phyloP scores from a whole-genome alignment of 2,888 invertebrate genomes.

The Seira musarum region DNA sequence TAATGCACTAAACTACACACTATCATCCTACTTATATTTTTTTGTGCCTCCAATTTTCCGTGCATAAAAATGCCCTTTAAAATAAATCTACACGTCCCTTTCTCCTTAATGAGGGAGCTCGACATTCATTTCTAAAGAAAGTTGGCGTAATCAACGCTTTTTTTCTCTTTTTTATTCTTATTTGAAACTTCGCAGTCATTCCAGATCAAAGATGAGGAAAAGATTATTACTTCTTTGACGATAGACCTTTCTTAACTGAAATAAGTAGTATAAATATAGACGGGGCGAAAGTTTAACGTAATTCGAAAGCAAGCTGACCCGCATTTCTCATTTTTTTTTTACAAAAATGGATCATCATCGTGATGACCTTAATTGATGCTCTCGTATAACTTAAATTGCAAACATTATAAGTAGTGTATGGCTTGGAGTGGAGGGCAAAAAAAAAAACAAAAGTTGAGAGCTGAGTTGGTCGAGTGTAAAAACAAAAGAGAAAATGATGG shows the following conservation, averaged over 20 bases:
- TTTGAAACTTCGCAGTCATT: conserved; percentile 12
- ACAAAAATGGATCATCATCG: conserved; percentile 12
- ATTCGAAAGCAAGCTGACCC: conserved; percentile 3
- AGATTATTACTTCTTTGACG: background rate
- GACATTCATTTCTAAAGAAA: conserved; percentile 16
- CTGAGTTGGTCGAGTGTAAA: no score
- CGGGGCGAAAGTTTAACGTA: background rate
- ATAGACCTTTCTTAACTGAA: background rate
- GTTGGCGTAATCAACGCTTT: conserved; percentile 22
- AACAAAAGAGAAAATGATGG: no score
- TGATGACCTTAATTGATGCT: conserved; percentile 8
- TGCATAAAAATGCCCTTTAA: conserved; percentile 5
- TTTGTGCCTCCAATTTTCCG: background rate
- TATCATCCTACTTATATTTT: background rate
- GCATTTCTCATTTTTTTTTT: conserved; percentile 13
- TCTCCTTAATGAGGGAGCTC: conserved; percentile 13
- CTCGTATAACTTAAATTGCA: no score
- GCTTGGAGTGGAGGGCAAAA: background rate
- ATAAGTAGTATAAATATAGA: background rate
- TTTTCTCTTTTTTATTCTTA: background rate
- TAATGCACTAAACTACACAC: conserved; percentile 1
- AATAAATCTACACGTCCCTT: conserved; percentile 10
- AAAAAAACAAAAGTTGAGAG: background rate
- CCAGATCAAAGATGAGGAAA: conserved; percentile 13
- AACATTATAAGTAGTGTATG: no score